Conservation (phyloP, 2,797 vertebrate species). For the Scyliorhinus canicula region DNA sequence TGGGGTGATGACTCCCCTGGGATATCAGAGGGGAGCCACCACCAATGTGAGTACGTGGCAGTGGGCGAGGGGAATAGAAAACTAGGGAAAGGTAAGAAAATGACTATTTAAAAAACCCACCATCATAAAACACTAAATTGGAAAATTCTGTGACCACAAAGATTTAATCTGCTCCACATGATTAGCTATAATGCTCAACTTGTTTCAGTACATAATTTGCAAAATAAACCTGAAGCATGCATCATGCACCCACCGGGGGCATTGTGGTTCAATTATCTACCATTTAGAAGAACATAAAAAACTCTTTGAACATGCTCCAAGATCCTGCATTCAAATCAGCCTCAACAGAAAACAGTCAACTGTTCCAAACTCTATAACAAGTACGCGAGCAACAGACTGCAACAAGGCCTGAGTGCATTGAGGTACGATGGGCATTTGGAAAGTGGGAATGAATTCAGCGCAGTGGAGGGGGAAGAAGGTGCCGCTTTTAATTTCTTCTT, state of each 20-base stretch:
- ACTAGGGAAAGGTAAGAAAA: not conserved
- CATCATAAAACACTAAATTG: not conserved
- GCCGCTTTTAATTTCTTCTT: too few relatives aligned
- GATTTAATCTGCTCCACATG: not conserved
- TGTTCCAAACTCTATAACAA: not conserved
- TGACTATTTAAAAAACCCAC: not conserved
- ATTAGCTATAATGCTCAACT: not conserved
- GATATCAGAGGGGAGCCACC: not conserved
- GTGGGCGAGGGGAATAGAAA: not conserved
- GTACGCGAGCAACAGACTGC: not conserved
- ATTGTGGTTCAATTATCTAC: not conserved
- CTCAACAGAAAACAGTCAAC: not conserved
- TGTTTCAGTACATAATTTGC: slow-evolving; percentile 16
- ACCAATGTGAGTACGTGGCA: not conserved
- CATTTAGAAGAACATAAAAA: not conserved
- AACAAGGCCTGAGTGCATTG: too few relatives aligned
- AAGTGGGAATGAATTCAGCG: too few relatives aligned
- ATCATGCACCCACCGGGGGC: not conserved
- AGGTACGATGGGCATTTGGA: too few relatives aligned
- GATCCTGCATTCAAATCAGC: not conserved
- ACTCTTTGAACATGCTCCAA: slow-evolving; percentile 11
- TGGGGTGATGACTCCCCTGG: not conserved
- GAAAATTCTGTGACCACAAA: not conserved
- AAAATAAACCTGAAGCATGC: slow-evolving; percentile 10
- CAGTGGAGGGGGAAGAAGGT: too few relatives aligned